Conservation (phyloP, 2,888 invertebrate genomes). For the Drosophila sordidapex region DNA sequence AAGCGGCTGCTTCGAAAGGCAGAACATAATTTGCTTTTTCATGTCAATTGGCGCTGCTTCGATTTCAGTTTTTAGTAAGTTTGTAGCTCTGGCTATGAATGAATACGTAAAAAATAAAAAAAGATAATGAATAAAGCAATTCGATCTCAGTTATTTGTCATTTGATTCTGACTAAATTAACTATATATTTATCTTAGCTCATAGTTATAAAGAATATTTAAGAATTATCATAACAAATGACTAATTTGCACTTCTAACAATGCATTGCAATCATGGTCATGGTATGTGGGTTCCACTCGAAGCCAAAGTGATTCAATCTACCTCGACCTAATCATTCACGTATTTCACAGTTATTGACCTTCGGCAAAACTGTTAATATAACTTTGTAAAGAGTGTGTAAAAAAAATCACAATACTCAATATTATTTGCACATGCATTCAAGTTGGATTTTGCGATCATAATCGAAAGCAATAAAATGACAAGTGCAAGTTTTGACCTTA, state of each 20-base stretch:
- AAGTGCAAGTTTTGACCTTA: slow-evolving; percentile 70
- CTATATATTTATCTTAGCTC: background rate
- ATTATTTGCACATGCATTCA: slow-evolving; percentile 67
- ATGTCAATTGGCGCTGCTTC: slow-evolving; percentile 24
- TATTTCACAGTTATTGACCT: slow-evolving; percentile 43
- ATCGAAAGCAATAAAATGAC: slow-evolving; percentile 61
- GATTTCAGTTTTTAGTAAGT: background rate
- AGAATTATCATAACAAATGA: background rate
- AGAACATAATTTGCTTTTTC: slow-evolving; percentile 14
- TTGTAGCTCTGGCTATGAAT: background rate
- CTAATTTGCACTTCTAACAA: background rate
- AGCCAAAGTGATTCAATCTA: slow-evolving; percentile 14
- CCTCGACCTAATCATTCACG: slow-evolving; percentile 45
- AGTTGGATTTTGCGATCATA: slow-evolving; percentile 62
- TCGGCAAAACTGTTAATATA: slow-evolving; percentile 36
- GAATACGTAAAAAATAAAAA: no score
- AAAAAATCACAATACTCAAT: slow-evolving; percentile 51
- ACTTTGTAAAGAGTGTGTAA: slow-evolving; percentile 26
- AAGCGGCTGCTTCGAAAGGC: slow-evolving; percentile 10
- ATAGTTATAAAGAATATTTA: background rate
- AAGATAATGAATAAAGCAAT: background rate
- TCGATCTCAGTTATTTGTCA: background rate
- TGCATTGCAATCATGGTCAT: background rate
- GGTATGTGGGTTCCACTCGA: slow-evolving; percentile 17
- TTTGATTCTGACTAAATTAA: background rate